Evolutionary conservation across 2,888 invertebrate species (phyloP).

Genomic region (Polyploca ridens): DNA sequence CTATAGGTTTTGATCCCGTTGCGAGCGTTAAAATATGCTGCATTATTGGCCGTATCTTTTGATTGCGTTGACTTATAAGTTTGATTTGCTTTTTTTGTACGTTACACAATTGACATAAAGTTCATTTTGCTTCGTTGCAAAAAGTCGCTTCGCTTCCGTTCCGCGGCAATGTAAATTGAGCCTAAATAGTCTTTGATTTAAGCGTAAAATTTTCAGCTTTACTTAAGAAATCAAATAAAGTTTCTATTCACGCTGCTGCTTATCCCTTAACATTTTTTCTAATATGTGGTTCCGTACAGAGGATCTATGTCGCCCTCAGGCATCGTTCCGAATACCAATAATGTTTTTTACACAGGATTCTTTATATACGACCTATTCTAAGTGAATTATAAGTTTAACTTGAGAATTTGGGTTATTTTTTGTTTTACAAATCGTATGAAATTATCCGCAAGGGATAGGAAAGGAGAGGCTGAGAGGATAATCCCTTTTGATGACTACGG

Average conservation of each 20-base stretch:
- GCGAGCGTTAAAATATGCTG: no score
- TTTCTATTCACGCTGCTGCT: slow-evolving; percentile 23
- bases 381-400: slow-evolving; percentile 65
- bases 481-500: slow-evolving; percentile 8
- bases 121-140: no score
- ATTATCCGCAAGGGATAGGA: slow-evolving; percentile 16
- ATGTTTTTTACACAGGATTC: slow-evolving; percentile 73
- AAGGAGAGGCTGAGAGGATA: not conserved
- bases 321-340: slow-evolving; percentile 77
- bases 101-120: no score
- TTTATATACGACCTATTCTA: slow-evolving; percentile 56
- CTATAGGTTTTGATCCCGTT: no score
- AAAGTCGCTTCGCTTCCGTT: no score
- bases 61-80: no score
- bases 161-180: no score
- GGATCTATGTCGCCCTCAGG: slow-evolving; percentile 80
- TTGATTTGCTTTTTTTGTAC: no score
- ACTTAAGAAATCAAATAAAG: no score
- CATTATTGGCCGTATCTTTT: no score
- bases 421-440: slow-evolving; percentile 19
- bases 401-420: slow-evolving; percentile 10
- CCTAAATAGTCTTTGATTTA: no score
- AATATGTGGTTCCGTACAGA: slow-evolving; percentile 52
- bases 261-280: slow-evolving; percentile 26
- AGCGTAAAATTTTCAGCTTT: no score